Conservation (phyloP, 2,113 vertebrate genomes). For the Corythornis vintsioides region DNA sequence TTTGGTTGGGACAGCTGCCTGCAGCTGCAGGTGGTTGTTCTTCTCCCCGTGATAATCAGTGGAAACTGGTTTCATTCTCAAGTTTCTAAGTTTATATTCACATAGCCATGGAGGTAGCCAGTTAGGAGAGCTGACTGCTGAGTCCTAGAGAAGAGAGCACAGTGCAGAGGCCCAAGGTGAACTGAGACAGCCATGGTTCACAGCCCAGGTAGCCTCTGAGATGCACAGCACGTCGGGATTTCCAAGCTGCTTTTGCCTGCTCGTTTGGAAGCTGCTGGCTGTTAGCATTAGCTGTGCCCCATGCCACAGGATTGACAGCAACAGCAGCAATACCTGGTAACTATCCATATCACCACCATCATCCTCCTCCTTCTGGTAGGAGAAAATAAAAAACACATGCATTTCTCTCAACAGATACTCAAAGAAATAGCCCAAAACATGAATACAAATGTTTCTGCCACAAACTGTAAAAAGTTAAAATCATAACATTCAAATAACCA, state of each 20-base stretch:
- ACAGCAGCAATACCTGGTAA: slow-evolving; percentile 95
- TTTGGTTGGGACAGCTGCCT: not conserved
- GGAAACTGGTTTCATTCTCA: not conserved
- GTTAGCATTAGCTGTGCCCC: slow-evolving; percentile 85
- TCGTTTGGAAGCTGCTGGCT: slow-evolving; percentile 63
- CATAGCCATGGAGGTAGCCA: not conserved
- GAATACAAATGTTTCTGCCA: not conserved
- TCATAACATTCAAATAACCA: not conserved
- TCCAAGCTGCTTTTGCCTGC: slow-evolving; percentile 34
- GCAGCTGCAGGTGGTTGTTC: not conserved
- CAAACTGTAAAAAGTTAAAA: not conserved
- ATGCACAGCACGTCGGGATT: slow-evolving; percentile 33
- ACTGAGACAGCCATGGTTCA: slow-evolving; percentile 35
- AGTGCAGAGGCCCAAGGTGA: slow-evolving; percentile 8
- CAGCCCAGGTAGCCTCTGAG: slow-evolving; percentile 57
- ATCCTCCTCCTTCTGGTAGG: slow-evolving; percentile 93
- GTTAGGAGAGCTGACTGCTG: slow-evolving; percentile 53
- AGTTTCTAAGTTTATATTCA: not conserved
- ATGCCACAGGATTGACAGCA: slow-evolving; percentile 85
- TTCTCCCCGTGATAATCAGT: not conserved
- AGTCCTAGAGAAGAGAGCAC: slow-evolving; percentile 18
- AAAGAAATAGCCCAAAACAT: not conserved
- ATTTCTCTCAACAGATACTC: slow-evolving; percentile 69
- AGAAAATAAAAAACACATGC: slow-evolving; percentile 84
- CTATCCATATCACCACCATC: slow-evolving; percentile 98